Percentiles rank a stretch among this genome's conserved stretches.
Evolutionary conservation across 2,113 vertebrate species (phyloP).

Genomic region (Synodontis membranacea): DNA sequence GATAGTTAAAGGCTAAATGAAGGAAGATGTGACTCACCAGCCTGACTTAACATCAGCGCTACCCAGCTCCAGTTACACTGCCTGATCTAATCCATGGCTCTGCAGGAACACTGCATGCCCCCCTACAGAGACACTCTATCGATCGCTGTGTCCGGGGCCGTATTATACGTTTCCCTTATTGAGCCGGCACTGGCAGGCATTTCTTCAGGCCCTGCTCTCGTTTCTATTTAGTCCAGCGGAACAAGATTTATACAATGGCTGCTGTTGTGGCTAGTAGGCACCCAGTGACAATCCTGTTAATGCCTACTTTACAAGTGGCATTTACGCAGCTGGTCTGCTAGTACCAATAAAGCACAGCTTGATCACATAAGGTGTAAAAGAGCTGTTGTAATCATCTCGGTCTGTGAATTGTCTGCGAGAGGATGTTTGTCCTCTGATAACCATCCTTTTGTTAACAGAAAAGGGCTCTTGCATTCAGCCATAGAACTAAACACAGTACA

Average conservation of each 20-base stretch:
- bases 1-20: constrained; percentile 39
- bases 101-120: constrained; percentile 60
- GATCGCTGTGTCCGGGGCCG: constrained; percentile 70
- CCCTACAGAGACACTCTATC: constrained; percentile 65
- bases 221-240: constrained; percentile 53
- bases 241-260: constrained; percentile 67
- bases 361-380: constrained; percentile 54
- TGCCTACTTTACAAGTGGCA: constrained; percentile 67
- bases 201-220: constrained; percentile 51
- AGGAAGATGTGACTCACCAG: constrained; percentile 57
- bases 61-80: constrained; percentile 59
- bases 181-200: constrained; percentile 54
- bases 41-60: constrained; percentile 43
- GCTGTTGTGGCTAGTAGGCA: constrained; percentile 47
- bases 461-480: constrained; percentile 25
- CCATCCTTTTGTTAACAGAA: constrained; percentile 44
- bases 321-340: constrained; percentile 67
- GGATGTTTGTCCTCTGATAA: constrained; percentile 46
- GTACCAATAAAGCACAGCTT: constrained; percentile 64
- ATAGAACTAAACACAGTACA: constrained; percentile 29
- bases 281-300: constrained; percentile 63
- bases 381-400: constrained; percentile 52
- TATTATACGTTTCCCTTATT: constrained; percentile 64
- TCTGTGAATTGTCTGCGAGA: constrained; percentile 44
- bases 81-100: constrained; percentile 51